Evolutionary conservation across 2,888 invertebrate species (phyloP), one percentile per base, ranked within the genome.

Genomic region (Heliconius aoede): DNA sequence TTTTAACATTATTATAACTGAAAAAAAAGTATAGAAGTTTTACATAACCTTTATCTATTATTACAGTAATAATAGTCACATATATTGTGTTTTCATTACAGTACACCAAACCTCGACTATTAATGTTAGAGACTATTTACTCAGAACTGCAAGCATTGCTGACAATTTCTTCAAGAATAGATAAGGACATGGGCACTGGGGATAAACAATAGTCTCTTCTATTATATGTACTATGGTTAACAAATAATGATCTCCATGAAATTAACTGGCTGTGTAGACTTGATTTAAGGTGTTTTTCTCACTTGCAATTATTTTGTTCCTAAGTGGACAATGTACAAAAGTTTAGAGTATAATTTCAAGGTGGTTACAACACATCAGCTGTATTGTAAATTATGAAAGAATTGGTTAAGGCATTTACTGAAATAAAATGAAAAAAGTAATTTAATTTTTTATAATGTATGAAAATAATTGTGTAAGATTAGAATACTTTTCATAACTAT

Each of bases 101-200:
- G 94, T 92, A 91, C 73, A 94, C 94, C 68, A 93, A 92, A 79
- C 94, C 94, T 13, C 84, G 93, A 26, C 80, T 94, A 13, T 67
- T 85, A 55, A 92, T 94, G 91, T 82, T 94, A 13, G 90, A 94
- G 83, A 88, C 81, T 76, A 88, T 94, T 55, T 94, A 94, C 78
- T 84, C 86, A 1, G 93, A 94, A 82, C 81, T 94, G 18, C 92
- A 92, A 81, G 80, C 80, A 1, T 79, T 93, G 64, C 79, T 94
- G 71, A 83, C 84, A 58, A 87, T 87, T 55, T 77, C 84, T 4
- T 83, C 83, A 62, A 81, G 74, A 11, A 84, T 85, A n/a, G 80
- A 82, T 4, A 60, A 69, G 13, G 83, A 82, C 0, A 81, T 84
- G 76, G 90, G 85, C 3, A 86, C 87, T 0, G 87, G 87, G 5